Evolutionary conservation across 2,797 vertebrate genomes (phyloP), one percentile per base, ranked within the genome.

Genomic region (Uromys caudimaculatus): DNA sequence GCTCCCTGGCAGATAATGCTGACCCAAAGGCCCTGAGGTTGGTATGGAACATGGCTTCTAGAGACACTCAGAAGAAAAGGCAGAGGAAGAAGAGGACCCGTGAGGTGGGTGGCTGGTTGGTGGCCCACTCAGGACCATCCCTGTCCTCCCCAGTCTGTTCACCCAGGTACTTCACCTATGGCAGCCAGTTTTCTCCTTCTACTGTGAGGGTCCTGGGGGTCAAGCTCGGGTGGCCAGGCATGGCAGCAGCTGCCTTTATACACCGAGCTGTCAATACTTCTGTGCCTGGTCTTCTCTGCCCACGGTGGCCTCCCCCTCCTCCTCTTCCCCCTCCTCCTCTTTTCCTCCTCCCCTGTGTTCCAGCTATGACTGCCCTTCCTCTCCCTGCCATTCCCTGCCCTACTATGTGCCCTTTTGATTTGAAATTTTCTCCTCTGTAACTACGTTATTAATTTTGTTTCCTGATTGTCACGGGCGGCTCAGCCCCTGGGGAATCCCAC

Each of bases 111-210:
- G n/a, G 23, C 38, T 5, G 50, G 60, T 35, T 75, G 1, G 3
- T 1, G 17, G 87, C 62, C 76, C 64, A 27, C 6, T 35, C 27
- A 24, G 71, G 21, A 47, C 73, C 9, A 1, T 6, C 71, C 64
- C 91, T n/a, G 12, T 27, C 23, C 4, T 16, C 17, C 50, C 56
- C 2, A 44, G 6, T 16, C 44, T 4, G 54, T 64, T 44, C 7
- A 0, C 58, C 69, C 87, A 38, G 23, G 16, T 5, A 0, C 24
- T 0, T 16, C 47, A 1, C 29, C 38, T 56, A 10, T 19, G 0
- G 12, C 12, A 24, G 6, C 10, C 11, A 3, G 47, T 10, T 29
- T 67, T 83, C 60, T 6, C 32, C 10, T 54, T 56, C 84, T 17
- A 4, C 19, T 17, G 3, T 27, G 7, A 4, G 24, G 14, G 38